Conservation (phyloP, 2,113 vertebrate species). For the Mus pahari region DNA sequence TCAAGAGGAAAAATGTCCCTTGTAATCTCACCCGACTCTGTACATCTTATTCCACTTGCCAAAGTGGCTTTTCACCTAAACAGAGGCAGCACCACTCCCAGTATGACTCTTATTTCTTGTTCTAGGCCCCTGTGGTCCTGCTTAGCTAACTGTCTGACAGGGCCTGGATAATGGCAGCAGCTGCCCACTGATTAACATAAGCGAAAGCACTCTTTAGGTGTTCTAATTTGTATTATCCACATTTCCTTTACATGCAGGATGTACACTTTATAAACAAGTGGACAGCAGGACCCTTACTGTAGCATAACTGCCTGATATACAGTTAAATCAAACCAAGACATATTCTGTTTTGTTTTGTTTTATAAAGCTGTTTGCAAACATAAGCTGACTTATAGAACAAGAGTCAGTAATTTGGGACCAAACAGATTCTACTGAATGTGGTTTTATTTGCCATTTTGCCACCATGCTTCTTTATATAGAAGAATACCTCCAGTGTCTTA, state of each 20-base stretch:
- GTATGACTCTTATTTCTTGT: slow-evolving; percentile 45
- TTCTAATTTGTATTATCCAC: slow-evolving; percentile 57
- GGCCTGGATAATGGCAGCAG: not conserved
- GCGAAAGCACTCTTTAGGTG: slow-evolving; percentile 32
- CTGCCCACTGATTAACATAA: slow-evolving; percentile 39
- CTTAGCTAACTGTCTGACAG: slow-evolving; percentile 56
- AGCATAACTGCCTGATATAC: slow-evolving; percentile 12
- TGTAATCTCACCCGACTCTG: not conserved
- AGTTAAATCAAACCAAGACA: slow-evolving; percentile 63
- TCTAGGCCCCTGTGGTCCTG: slow-evolving; percentile 4
- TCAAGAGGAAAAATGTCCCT: slow-evolving; percentile 49
- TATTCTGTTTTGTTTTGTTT: not conserved
- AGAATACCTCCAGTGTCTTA: not conserved
- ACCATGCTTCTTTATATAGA: not conserved
- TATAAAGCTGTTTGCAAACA: slow-evolving; percentile 5
- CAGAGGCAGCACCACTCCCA: not conserved
- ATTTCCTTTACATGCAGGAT: slow-evolving; percentile 51
- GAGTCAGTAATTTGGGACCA: slow-evolving; percentile 16
- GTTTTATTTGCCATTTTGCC: slow-evolving; percentile 45
- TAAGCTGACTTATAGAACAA: slow-evolving; percentile 41
- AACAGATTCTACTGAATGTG: slow-evolving; percentile 22
- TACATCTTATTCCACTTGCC: slow-evolving; percentile 56
- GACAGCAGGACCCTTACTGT: slow-evolving; percentile 36
- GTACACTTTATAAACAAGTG: slow-evolving; percentile 37
- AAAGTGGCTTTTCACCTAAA: slow-evolving; percentile 41